Evolutionary conservation across 2,888 invertebrate species (phyloP).

Genomic region (Habroteleia sp.): DNA sequence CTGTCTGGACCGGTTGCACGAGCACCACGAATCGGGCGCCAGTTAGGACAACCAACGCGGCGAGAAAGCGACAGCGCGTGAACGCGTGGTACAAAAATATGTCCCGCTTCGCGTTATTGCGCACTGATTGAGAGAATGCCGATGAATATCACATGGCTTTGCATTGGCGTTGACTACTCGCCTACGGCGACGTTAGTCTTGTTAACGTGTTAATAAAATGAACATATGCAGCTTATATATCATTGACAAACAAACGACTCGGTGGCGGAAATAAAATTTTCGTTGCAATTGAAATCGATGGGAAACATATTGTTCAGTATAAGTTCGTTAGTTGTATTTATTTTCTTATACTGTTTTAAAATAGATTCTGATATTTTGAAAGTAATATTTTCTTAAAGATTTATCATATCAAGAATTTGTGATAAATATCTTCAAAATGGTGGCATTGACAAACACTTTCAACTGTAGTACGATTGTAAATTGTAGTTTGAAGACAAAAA

Average conservation of each 20-base stretch:
- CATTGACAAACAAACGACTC: constrained; percentile 34
- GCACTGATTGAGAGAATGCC: constrained; percentile 54
- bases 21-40: constrained; percentile 38
- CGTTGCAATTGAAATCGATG: no score
- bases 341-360: no score
- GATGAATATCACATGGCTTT: constrained; percentile 41
- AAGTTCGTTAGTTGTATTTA: no score
- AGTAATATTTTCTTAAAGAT: no score
- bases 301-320: no score
- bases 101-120: constrained; percentile 28
- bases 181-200: constrained; percentile 68
- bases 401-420: no score
- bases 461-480: no score
- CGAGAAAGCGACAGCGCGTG: constrained; percentile 38
- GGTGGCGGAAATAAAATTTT: constrained; percentile 16
- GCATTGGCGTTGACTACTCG: background rate
- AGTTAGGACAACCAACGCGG: constrained; percentile 9
- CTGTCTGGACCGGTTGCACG: constrained; percentile 35
- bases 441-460: no score
- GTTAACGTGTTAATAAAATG: constrained; percentile 64
- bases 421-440: no score
- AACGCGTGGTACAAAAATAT: constrained; percentile 54
- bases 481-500: no score
- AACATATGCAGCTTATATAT: constrained; percentile 34
- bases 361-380: no score